Percentiles rank a stretch among this genome's conserved stretches.
Evolutionary conservation across 2,113 vertebrate genomes (phyloP).

Genomic region (Toxotes jaculatrix): DNA sequence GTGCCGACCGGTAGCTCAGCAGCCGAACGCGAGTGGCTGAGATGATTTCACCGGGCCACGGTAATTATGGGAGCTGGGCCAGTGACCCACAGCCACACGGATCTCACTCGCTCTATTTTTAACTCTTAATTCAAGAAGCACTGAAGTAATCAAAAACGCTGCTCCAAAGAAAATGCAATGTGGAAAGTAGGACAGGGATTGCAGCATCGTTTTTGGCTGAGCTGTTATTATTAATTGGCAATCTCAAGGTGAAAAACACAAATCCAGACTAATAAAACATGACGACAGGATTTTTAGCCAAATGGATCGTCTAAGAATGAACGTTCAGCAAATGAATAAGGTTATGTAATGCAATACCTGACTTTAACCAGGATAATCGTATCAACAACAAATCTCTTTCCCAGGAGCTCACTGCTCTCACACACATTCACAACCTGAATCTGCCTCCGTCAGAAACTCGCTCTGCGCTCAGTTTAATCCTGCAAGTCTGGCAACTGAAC

Average conservation of each 20-base stretch:
- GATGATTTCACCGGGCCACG: conserved; percentile 22
- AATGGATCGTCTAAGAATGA: conserved; percentile 14
- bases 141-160: conserved; percentile 58
- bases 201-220: conserved; percentile 15
- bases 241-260: conserved; percentile 2
- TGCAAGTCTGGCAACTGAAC: not conserved
- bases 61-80: conserved; percentile 57
- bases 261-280: conserved; percentile 46
- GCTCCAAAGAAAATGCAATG: conserved; percentile 43
- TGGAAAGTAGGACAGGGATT: conserved; percentile 56
- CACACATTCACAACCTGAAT: no score
- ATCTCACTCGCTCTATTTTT: conserved; percentile 53
- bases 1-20: conserved; percentile 41
- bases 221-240: not conserved
- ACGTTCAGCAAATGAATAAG: not conserved
- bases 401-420: no score
- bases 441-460: not conserved
- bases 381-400: no score
- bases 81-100: conserved; percentile 43
- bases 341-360: conserved; percentile 5
- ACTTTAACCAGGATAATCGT: no score
- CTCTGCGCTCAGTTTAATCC: not conserved
- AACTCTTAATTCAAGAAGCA: conserved; percentile 46
- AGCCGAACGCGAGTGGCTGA: conserved; percentile 34
- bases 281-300: conserved; percentile 27